Evolutionary conservation across 2,888 invertebrate species (phyloP).

Genomic region (Philereme vetulata): DNA sequence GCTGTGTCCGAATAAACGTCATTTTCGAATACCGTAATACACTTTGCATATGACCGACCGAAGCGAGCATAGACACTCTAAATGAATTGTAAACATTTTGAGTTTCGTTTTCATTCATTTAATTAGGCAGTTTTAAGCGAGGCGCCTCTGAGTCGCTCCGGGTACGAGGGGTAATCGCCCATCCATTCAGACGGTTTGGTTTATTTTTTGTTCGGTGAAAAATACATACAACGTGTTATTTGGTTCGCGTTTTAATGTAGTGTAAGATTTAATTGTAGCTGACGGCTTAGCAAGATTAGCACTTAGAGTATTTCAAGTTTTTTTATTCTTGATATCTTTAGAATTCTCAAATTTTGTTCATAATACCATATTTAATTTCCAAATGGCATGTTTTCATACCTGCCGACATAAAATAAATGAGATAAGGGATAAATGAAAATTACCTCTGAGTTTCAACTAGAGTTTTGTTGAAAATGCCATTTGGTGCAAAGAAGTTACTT

Average conservation of each 20-base stretch:
- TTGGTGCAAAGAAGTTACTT: slow-evolving; percentile 51
- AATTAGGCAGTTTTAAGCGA: slow-evolving; percentile 75
- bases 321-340: too few relatives aligned
- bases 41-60: slow-evolving; percentile 65
- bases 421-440: slow-evolving; percentile 10
- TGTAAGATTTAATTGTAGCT: slow-evolving; percentile 20
- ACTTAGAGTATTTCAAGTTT: not conserved
- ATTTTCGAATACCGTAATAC: slow-evolving; percentile 57
- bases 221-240: slow-evolving; percentile 15
- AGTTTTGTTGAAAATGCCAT: slow-evolving; percentile 24
- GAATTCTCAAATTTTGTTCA: too few relatives aligned
- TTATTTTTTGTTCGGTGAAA: slow-evolving; percentile 44
- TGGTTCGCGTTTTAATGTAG: slow-evolving; percentile 18
- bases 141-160: slow-evolving; percentile 70
- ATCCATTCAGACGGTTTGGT: slow-evolving; percentile 60
- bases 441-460: slow-evolving; percentile 8
- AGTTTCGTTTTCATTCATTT: slow-evolving; percentile 81
- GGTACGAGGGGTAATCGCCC: slow-evolving; percentile 50
- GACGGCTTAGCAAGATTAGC: slow-evolving; percentile 11
- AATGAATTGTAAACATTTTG: slow-evolving; percentile 80
- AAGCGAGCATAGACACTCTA: slow-evolving; percentile 63
- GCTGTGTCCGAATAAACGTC: slow-evolving; percentile 43
- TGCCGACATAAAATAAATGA: not conserved
- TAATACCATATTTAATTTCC: too few relatives aligned
- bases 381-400: not conserved